These are phyloP conservation scores for Chauna torquata DNA, from an alignment of 2,113 vertebrate genomes.

Conservation along the genomic window DNA sequence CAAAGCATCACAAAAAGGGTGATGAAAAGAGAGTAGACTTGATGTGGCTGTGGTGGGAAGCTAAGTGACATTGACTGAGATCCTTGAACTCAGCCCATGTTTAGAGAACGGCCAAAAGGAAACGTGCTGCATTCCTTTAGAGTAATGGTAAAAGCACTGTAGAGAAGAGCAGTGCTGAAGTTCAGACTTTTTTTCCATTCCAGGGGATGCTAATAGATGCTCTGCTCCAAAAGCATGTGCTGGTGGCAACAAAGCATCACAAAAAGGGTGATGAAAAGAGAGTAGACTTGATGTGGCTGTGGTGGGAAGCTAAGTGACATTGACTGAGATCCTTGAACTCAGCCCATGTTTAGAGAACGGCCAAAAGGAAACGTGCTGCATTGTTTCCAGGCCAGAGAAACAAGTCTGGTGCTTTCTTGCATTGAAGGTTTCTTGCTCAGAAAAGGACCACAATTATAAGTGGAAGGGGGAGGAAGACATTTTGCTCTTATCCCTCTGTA, in stretches of 20 bases:
- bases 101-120: background rate
- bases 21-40: background rate
- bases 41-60: no score
- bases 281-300: background rate
- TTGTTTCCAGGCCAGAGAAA: background rate
- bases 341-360: background rate
- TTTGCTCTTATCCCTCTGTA: background rate
- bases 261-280: background rate
- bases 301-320: background rate
- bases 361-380: background rate
- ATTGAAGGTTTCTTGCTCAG: background rate
- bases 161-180: background rate
- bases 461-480: background rate
- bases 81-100: background rate
- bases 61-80: background rate
- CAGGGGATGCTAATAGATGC: no score
- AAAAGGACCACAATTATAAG: background rate
- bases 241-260: background rate
- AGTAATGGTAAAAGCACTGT: no score
- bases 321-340: background rate
- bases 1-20: background rate
- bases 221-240: background rate
- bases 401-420: background rate
- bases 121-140: background rate
- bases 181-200: background rate